Percentiles rank a stretch among this genome's conserved stretches.
Conservation (phyloP, 2,797 vertebrate genomes). For the Carcharodon carcharias region DNA sequence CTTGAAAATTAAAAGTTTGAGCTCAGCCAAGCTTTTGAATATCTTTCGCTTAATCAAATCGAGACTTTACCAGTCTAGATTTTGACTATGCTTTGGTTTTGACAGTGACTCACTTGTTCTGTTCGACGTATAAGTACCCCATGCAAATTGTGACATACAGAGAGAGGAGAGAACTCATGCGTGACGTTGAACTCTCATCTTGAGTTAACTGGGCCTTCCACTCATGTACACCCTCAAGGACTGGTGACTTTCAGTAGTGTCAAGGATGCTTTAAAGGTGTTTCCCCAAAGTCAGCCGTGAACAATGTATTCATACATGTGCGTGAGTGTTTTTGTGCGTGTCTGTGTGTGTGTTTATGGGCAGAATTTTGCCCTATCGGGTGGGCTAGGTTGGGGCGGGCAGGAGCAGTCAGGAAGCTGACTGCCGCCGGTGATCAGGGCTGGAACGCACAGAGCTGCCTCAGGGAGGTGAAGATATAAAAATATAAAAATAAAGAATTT, state of each 20-base stretch:
- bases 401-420: no score
- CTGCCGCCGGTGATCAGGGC: no score
- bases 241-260: not conserved
- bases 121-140: not conserved
- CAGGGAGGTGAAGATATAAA: no score
- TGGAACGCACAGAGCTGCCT: no score
- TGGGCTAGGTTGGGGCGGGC: no score
- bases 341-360: no score
- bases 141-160: not conserved
- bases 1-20: no score
- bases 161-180: not conserved
- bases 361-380: no score
- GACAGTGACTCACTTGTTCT: not conserved
- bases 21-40: not conserved
- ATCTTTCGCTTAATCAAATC: not conserved
- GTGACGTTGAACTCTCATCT: not conserved
- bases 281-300: not conserved
- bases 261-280: not conserved
- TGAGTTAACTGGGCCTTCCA: not conserved
- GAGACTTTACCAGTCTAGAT: not conserved
- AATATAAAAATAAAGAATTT: no score
- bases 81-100: not conserved
- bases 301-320: no score
- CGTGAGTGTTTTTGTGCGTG: no score
- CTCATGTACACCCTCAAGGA: not conserved